These are phyloP conservation scores for Drosophila erecta DNA, from an alignment of 1,140 invertebrate genomes.

Conservation along the genomic window DNA sequence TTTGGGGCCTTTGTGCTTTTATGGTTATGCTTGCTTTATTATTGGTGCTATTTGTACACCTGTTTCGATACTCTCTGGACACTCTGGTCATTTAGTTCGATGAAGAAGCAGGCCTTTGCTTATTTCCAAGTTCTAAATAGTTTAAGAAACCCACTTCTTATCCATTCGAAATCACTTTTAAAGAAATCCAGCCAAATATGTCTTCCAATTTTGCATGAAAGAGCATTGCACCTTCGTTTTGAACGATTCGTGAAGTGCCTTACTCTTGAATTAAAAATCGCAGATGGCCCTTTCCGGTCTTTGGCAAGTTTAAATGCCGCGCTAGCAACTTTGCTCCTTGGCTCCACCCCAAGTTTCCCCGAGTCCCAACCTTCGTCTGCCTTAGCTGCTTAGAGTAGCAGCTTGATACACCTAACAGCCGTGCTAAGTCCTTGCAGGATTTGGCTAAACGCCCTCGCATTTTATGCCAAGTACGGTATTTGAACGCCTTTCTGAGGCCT, in stretches of 20 bases:
- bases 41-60: conserved; percentile 10
- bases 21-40: conserved; percentile 9
- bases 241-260: not conserved
- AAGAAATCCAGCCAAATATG: not conserved
- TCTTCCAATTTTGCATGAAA: not conserved
- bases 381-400: conserved; percentile 20
- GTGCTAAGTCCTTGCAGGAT: conserved; percentile 64
- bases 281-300: conserved; percentile 43
- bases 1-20: conserved; percentile 11
- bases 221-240: conserved; percentile 1
- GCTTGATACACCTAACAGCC: conserved; percentile 59
- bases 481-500: conserved; percentile 67
- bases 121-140: not conserved
- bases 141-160: not conserved
- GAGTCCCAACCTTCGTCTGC: conserved; percentile 2
- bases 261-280: conserved; percentile 62
- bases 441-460: conserved; percentile 39
- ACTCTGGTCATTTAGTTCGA: not conserved
- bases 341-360: conserved; percentile 6
- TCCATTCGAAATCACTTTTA: not conserved
- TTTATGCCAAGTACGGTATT: conserved; percentile 44
- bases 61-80: conserved; percentile 7
- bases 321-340: conserved; percentile 33
- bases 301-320: conserved; percentile 43
- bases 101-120: not conserved